A percentile compares a stretch with the other conserved stretches of the same genome.
These are phyloP conservation scores for Conomelus anceps DNA, from an alignment of 2,888 invertebrate genomes.

Conservation along the genomic window DNA sequence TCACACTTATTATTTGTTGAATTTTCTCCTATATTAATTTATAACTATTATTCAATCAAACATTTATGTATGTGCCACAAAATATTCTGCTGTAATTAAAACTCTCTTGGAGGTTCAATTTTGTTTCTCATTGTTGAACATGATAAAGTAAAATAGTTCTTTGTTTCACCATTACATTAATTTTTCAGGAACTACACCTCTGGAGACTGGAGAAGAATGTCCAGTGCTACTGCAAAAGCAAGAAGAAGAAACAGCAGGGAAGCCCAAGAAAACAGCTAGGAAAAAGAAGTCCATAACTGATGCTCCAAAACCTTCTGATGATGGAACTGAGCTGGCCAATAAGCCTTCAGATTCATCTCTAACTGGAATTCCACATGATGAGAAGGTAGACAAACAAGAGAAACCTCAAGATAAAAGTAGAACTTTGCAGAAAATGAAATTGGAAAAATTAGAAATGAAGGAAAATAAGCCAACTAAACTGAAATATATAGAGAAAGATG, in stretches of 20 bases:
- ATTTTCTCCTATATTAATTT: too few species aligned
- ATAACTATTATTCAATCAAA: too few species aligned
- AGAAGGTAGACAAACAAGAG: background rate
- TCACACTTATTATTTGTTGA: too few species aligned
- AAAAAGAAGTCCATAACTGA: constrained; percentile 27
- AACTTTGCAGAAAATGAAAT: constrained; percentile 36
- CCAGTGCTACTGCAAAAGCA: background rate
- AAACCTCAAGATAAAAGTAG: constrained; percentile 19
- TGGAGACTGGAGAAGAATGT: background rate
- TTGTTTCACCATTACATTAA: background rate
- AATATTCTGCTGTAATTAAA: too few species aligned
- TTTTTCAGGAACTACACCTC: background rate
- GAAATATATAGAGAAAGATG: constrained; percentile 54
- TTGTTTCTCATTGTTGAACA: too few species aligned
- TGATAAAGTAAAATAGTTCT: background rate
- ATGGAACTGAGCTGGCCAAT: background rate
- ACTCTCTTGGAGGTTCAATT: too few species aligned
- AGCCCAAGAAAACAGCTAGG: constrained; percentile 13
- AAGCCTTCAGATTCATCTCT: background rate
- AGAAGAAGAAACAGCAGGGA: background rate
- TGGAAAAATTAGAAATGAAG: constrained; percentile 56
- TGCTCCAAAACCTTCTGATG: background rate
- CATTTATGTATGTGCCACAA: too few species aligned
- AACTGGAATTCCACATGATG: background rate
- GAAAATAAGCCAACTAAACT: constrained; percentile 43